Percentiles rank a stretch among this genome's conserved stretches.
These are phyloP conservation scores for Sebastes flavidus DNA, from an alignment of 2,797 vertebrate genomes.

Conservation along the genomic window DNA sequence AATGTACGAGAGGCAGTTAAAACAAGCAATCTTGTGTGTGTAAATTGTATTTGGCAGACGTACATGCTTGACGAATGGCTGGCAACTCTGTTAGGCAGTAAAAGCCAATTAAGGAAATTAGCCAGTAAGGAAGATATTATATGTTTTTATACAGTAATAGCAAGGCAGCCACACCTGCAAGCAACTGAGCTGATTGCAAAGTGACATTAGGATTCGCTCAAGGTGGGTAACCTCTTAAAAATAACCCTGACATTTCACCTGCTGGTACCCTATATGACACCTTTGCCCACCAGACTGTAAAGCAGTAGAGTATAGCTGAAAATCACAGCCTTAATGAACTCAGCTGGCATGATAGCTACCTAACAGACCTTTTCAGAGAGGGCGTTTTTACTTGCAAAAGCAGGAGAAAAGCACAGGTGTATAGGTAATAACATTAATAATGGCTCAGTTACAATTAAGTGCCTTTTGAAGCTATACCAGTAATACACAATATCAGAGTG, in stretches of 20 bases:
- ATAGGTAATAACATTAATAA: not conserved
- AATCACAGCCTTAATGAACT: not conserved
- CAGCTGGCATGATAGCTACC: not conserved
- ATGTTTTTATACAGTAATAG: not conserved
- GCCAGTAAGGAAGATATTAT: not conserved
- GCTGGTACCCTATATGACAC: not conserved
- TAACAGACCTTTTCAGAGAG: not conserved
- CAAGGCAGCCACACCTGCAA: conserved; percentile 1
- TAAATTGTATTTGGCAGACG: conserved; percentile 24
- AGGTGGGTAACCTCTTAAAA: not conserved
- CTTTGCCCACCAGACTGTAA: not conserved
- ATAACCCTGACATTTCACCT: not conserved
- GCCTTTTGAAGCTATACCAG: not conserved
- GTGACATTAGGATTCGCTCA: not conserved
- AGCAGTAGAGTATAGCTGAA: not conserved
- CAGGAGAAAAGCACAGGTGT: not conserved
- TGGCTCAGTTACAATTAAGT: not conserved
- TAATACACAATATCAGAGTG: not conserved
- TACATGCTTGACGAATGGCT: conserved; percentile 22
- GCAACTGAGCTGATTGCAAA: not conserved
- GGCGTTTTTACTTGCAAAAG: not conserved
- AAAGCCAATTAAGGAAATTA: conserved; percentile 43
- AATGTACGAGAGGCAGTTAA: conserved; percentile 37
- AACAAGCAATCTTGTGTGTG: conserved; percentile 24
- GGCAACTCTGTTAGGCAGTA: conserved; percentile 13